Evolutionary conservation across 1,140 invertebrate species (phyloP), one percentile per base, ranked within the genome.

Genomic region (Delia radicum): DNA sequence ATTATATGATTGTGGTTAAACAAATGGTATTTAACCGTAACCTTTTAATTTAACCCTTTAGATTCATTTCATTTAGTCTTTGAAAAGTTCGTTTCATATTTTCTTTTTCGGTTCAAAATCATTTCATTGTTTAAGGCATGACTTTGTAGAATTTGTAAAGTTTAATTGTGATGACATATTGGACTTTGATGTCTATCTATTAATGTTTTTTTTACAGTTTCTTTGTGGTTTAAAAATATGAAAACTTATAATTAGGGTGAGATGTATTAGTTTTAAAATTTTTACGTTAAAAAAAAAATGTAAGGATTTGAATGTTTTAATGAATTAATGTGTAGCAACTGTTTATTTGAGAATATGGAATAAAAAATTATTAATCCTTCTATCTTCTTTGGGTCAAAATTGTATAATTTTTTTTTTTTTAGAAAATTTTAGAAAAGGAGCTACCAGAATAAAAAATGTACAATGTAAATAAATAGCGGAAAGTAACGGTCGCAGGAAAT

Each of bases 161-260:
- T 21, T 73, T 62, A 73, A 63, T 73, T 18, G n/a, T 76, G 69
- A 63, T 76, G 75, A 73, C 75, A 76, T 76, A 73, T 73, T 76
- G 75, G 71, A 33, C 71, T 73, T 21, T 76, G 75, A 76, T 76
- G 69, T 73, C 31, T 69, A 69, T 69, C 65, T 73, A 76, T 76
- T 71, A 72, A 62, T 71, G 46, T 26, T 61, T 37, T 7, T 33
- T 69, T 21, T n/a, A n/a, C n/a, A n/a, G n/a, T n/a, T 42, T 42
- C 12, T 42, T 42, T 21, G 48, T n/a, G 48, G 18, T 55, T 55
- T 21, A 18, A 55, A 55, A 21, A 24, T 24, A 6, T 55, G 18
- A 21, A 55, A 55, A 21, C 8, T 55, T 21, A 4, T 10, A 55
- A 55, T 21, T 21, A 21, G 48, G 48, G 48, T 55, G 21, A 55